Conservation (phyloP, 2,113 vertebrate genomes). For the Asarcornis scutulata region DNA sequence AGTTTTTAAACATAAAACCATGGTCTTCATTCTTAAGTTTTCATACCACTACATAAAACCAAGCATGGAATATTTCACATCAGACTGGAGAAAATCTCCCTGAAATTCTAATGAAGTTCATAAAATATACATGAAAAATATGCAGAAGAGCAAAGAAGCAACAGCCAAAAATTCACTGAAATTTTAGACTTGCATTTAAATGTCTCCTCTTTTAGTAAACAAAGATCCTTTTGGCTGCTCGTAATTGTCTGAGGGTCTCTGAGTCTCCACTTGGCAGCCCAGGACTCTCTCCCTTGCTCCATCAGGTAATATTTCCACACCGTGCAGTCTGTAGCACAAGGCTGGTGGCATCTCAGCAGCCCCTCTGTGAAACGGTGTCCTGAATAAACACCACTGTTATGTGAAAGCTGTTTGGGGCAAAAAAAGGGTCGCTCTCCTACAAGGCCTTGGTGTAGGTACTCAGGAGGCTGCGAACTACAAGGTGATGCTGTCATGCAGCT, state of each 20-base stretch:
- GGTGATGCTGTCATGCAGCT: background rate
- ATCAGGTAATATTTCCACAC: fast-evolving
- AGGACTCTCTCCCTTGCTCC: too few relatives aligned
- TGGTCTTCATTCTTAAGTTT: background rate
- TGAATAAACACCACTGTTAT: background rate
- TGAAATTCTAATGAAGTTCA: background rate
- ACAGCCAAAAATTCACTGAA: background rate
- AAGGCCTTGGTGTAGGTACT: background rate
- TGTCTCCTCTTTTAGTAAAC: fast-evolving
- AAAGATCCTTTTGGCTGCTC: background rate
- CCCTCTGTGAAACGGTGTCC: background rate
- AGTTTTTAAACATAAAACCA: background rate
- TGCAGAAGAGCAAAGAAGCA: background rate
- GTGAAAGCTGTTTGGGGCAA: background rate
- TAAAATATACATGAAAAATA: background rate
- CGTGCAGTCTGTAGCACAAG: background rate
- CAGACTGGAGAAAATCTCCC: background rate
- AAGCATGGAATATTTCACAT: background rate
- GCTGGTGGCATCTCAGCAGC: background rate
- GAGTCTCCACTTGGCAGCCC: background rate
- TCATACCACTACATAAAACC: background rate
- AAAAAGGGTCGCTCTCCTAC: background rate
- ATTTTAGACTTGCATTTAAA: background rate
- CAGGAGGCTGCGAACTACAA: fast-evolving
- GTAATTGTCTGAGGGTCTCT: fast-evolving